A percentile compares a stretch with the other conserved stretches of the same genome.
These are phyloP conservation scores for Bujurquina vittata DNA, from an alignment of 2,113 vertebrate species.

Conservation along the genomic window DNA sequence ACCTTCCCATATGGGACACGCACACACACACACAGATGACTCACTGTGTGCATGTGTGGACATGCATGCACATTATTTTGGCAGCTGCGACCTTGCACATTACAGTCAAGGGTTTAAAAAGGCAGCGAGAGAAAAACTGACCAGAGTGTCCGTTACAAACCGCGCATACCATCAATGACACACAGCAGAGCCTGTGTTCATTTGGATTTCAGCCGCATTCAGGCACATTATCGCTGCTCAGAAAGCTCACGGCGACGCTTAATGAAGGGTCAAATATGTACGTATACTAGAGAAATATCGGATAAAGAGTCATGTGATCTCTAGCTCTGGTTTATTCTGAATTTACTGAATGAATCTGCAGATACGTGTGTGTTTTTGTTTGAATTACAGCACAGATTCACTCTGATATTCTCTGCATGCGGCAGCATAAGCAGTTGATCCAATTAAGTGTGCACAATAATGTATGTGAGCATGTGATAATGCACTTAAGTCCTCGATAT, in stretches of 20 bases:
- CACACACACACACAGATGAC: constrained; percentile 28
- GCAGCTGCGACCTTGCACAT: constrained; percentile 51
- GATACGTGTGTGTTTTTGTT: not conserved
- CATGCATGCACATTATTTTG: constrained; percentile 33
- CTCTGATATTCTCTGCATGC: not conserved
- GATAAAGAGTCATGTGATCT: not conserved
- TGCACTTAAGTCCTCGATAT: not conserved
- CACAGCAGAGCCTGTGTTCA: not conserved
- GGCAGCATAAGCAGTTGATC: not conserved
- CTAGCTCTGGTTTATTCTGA: not conserved
- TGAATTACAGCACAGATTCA: not conserved
- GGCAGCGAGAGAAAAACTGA: constrained; percentile 13
- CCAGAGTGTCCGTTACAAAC: constrained; percentile 2
- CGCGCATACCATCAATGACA: constrained; percentile 4
- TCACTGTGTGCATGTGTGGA: constrained; percentile 29
- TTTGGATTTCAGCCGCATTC: not conserved
- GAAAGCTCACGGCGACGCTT: not conserved
- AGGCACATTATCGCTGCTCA: not conserved
- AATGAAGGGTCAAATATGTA: not conserved
- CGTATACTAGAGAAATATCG: not conserved
- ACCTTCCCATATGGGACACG: constrained; percentile 36
- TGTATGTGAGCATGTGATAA: constrained; percentile 2
- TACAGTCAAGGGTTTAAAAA: constrained; percentile 50
- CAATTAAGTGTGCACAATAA: constrained; percentile 8
- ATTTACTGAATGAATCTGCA: not conserved